Percentiles rank a stretch among this genome's conserved stretches.
These are phyloP conservation scores for Dichetophora obliterata DNA, from an alignment of 2,888 invertebrate species.

Conservation along the genomic window DNA sequence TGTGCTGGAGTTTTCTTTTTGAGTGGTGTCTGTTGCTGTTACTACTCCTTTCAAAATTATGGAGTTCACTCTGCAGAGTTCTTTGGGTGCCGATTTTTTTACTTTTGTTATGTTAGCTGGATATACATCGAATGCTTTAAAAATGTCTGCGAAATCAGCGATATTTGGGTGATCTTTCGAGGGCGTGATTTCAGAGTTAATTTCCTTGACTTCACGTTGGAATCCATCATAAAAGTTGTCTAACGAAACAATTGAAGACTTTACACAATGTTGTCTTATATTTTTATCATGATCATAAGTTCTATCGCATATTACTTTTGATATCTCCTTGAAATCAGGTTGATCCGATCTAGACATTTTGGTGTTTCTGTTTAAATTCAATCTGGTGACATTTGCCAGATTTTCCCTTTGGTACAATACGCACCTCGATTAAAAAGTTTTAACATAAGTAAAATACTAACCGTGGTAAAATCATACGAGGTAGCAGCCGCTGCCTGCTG, in stretches of 20 bases:
- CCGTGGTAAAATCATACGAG: too few species aligned
- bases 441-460: too few species aligned
- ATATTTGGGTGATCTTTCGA: conserved; percentile 50
- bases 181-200: conserved; percentile 49
- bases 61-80: conserved; percentile 55
- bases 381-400: too few species aligned
- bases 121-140: conserved; percentile 60
- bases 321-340: conserved; percentile 43
- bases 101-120: conserved; percentile 60
- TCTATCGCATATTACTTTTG: conserved; percentile 46
- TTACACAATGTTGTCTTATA: conserved; percentile 55
- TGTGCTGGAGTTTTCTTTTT: conserved; percentile 44
- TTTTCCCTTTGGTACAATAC: too few species aligned
- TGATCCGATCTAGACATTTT: not conserved
- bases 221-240: conserved; percentile 55
- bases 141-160: conserved; percentile 57
- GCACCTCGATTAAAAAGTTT: too few species aligned
- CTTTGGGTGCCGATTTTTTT: conserved; percentile 50
- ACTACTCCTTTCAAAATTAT: conserved; percentile 44
- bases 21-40: not conserved
- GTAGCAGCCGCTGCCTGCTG: too few species aligned
- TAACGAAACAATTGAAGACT: conserved; percentile 56
- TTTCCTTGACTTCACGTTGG: conserved; percentile 52
- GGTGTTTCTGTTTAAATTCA: not conserved
- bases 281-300: conserved; percentile 49